Conservation (phyloP, 1,140 invertebrate species). For the Platyscapa corneri region DNA sequence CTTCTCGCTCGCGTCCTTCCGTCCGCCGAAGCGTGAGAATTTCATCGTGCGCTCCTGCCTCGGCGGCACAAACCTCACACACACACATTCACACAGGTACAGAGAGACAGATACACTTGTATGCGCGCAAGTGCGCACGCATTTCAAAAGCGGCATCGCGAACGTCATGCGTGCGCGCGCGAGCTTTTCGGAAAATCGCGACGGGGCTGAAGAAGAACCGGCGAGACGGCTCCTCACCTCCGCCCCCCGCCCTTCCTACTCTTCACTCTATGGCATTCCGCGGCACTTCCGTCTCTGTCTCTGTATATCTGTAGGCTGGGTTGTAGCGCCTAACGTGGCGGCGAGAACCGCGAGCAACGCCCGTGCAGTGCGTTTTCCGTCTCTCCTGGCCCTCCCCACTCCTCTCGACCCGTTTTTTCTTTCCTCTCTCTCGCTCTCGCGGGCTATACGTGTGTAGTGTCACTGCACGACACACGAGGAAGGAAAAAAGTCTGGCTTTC, state of each 20-base stretch:
- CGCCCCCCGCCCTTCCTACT: background rate
- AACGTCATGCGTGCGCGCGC: background rate
- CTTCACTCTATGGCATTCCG: background rate
- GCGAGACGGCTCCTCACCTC: background rate
- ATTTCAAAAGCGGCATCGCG: background rate
- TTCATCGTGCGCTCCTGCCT: background rate
- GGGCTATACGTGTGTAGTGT: conserved; percentile 18
- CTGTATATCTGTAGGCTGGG: background rate
- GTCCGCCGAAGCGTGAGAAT: conserved; percentile 39
- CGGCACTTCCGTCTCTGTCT: conserved; percentile 27
- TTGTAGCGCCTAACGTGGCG: background rate
- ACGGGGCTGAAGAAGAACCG: background rate
- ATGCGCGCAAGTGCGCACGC: background rate
- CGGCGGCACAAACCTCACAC: background rate
- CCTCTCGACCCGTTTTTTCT: background rate
- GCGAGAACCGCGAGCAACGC: conserved; percentile 25
- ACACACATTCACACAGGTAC: no score
- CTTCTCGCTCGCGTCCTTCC: conserved; percentile 30
- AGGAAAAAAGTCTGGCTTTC: background rate
- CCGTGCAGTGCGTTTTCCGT: conserved; percentile 25
- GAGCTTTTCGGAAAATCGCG: conserved; percentile 6
- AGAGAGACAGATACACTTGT: no score
- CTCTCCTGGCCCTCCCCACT: background rate
- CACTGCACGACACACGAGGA: background rate
- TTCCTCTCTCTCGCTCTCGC: conserved; percentile 5